A percentile compares a stretch with the other conserved stretches of the same genome.
These are phyloP conservation scores for Odontamblyopus lacepedii DNA, from an alignment of 2,797 vertebrate genomes.

Conservation along the genomic window DNA sequence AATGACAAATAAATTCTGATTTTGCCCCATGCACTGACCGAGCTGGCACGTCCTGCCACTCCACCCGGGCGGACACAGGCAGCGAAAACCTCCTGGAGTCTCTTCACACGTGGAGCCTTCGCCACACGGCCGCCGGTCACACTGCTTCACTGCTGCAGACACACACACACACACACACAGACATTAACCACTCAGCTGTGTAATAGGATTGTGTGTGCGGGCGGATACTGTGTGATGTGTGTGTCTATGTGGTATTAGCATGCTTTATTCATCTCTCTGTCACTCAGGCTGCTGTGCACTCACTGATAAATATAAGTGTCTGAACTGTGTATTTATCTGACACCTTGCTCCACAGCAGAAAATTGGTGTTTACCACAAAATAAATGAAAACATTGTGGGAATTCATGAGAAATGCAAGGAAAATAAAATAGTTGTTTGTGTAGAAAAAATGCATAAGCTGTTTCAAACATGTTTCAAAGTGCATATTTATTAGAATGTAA, in stretches of 20 bases:
- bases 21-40: slow-evolving; percentile 65
- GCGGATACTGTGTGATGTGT: slow-evolving; percentile 31
- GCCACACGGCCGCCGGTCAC: slow-evolving; percentile 76
- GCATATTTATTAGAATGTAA: slow-evolving; percentile 28
- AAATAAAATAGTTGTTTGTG: slow-evolving; percentile 4
- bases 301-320: slow-evolving; percentile 67
- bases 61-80: slow-evolving; percentile 79
- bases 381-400: slow-evolving; percentile 16
- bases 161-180: slow-evolving; percentile 24
- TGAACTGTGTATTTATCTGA: slow-evolving; percentile 40
- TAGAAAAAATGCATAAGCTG: slow-evolving; percentile 20
- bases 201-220: slow-evolving; percentile 31
- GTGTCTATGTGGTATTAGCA: slow-evolving; percentile 35
- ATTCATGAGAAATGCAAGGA: not conserved
- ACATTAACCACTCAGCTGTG: slow-evolving; percentile 42
- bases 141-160: slow-evolving; percentile 72
- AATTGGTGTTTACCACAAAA: slow-evolving; percentile 26
- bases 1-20: too few species aligned
- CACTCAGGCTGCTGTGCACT: slow-evolving; percentile 66
- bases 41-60: slow-evolving; percentile 80
- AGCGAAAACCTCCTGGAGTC: slow-evolving; percentile 68
- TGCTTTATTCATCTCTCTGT: slow-evolving; percentile 52
- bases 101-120: slow-evolving; percentile 78
- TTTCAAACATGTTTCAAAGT: slow-evolving; percentile 15
- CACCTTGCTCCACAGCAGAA: slow-evolving; percentile 28